A percentile compares a stretch with the other conserved stretches of the same genome.
phyloP scores from a whole-genome alignment of 2,113 vertebrate species.

The Suncus etruscus region DNA sequence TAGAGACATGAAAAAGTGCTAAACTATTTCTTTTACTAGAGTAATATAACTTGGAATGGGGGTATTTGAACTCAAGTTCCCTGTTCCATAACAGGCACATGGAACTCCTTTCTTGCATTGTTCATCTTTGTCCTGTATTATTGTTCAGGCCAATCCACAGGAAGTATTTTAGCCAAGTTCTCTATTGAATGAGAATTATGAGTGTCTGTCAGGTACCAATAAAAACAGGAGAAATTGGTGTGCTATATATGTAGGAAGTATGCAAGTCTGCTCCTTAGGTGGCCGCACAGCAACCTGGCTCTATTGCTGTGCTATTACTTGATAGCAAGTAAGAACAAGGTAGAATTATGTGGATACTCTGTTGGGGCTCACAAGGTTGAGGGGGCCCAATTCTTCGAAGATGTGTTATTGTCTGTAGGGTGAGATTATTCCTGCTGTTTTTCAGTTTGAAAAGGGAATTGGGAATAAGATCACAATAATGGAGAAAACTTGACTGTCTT shows the following conservation, averaged over 20 bases:
- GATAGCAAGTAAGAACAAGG: not conserved
- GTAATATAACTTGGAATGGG: conserved; percentile 17
- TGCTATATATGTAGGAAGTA: not conserved
- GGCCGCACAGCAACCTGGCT: not conserved
- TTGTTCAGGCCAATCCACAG: not conserved
- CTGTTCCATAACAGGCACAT: not conserved
- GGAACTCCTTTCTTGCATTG: not conserved
- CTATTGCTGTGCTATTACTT: not conserved
- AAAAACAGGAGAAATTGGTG: conserved; percentile 15
- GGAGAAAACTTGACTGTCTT: not conserved
- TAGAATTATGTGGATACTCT: not conserved
- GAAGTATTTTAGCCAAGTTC: not conserved
- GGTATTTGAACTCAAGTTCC: not conserved
- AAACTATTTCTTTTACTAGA: not conserved
- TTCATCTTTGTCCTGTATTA: not conserved
- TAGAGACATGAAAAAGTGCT: not conserved
- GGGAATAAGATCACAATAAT: not conserved
- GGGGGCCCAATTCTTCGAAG: not conserved
- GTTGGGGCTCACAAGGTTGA: not conserved
- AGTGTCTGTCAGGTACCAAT: not conserved
- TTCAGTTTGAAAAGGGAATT: not conserved
- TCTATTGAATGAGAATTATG: conserved; percentile 13
- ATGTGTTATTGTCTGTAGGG: not conserved
- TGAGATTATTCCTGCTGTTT: not conserved
- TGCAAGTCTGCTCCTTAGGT: not conserved